Base-by-base conservation (phyloP, 2,888 invertebrate genomes). In the Idaea biselata region DNA sequence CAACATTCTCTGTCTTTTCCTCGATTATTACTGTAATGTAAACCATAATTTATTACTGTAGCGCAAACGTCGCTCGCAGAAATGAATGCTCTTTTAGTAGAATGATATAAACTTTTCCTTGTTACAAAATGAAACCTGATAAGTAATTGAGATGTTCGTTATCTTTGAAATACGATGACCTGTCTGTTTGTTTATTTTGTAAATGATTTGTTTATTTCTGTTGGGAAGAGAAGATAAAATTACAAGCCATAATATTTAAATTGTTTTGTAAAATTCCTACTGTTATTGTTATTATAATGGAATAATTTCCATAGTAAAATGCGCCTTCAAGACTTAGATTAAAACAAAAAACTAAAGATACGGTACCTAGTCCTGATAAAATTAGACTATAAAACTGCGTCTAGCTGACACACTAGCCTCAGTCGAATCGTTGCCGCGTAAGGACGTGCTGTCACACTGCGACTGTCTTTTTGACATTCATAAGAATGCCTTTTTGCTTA, bases 1-100 rank as follows among this genome's bases (percentile, higher is more conserved):
- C 14, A 33, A 33, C 8, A 64, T 63, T 68, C 67, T 68, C 65
- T 72, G 72, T 62, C 61, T 71, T 74, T 77, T 75, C 72, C 70
- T 74, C 74, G 70, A 71, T 68, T 70, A 69, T 67, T 64, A 58
- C 68, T 70, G 71, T 72, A 69, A 66, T 58, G 54, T 60, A 63
- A 66, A 63, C 66, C 63, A 44, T 66, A 63, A 66, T 66, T 66
- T 66, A 66, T 66, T 60, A 58, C 60, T 55, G 60, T 55, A 55
- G 62, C 59, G 58, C 60, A 63, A 63, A 66, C 63, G 62, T 62
- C 66, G 57, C 60, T 31, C 18, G 55, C 56, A 63, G 63, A 61
- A 66, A 66, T 63, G 61, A 66, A 63, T 54, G 66, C 61, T 65
- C 62, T 63, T 63, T 33, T 55, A 60, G 63, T 66, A 61, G 61